Base-by-base conservation (phyloP, 1,140 invertebrate genomes). In the Brachionus plicatilis region DNA sequence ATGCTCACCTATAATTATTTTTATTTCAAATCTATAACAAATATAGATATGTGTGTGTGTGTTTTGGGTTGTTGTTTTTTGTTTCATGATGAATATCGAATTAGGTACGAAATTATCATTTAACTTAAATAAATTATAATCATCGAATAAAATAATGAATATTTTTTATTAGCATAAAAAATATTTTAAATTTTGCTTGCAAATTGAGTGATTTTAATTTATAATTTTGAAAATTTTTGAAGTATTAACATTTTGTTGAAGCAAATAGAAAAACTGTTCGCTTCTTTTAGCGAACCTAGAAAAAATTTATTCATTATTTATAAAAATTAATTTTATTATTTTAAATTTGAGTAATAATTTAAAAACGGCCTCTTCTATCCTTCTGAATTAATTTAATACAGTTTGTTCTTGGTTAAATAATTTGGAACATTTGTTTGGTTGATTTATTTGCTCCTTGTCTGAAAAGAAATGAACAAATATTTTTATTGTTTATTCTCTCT, bases 81-180 rank as follows among this genome's bases (percentile, higher is more conserved):
- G n/a, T 41, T 41, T 72, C 37, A 43, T 72, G 68, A 72, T 43
- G 37, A 72, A 17, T 72, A 72, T 72, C 43, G 37, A 72, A 72
- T 72, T 41, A 43, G n/a, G 68, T 20, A 72, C 33, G 41, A 43
- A 43, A 72, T 72, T 43, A 43, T 72, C 33, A 72, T 72, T 72
- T n/a, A 20, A 41, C 33, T 41, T 43, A 45, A 43, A 20, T 41
- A 72, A 43, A 72, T 41, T 68, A 68, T 68, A 68, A 68, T 33
- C 33, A 68, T 68, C 11, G 66, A 33, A 68, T 68, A 37, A 68
- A 68, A 33, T 68, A 5, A 20, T 24, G 53, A 9, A 27, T 20
- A 2, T 14, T 41, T 68, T 68, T 29, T 33, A 68, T 68, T 68
- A 68, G 11, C 66, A 68, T 68, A 68, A 68, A 68, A 33, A 43